Conservation (phyloP, 2,888 invertebrate species). For the Orthosia gracilis region DNA sequence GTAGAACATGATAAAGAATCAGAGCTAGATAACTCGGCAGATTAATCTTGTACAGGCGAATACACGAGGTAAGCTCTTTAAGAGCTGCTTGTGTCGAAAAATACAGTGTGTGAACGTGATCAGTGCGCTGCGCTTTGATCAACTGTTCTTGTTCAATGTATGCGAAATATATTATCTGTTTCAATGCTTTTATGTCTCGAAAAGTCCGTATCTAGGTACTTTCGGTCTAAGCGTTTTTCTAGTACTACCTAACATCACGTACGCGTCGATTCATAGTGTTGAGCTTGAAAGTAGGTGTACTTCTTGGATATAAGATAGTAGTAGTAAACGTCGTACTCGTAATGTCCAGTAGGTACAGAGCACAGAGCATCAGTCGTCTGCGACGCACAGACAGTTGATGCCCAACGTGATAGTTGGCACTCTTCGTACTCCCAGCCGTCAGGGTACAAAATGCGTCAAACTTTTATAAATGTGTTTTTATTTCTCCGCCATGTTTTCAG, state of each 20-base stretch:
- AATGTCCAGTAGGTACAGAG: slow-evolving; percentile 28
- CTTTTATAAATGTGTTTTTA: slow-evolving; percentile 53
- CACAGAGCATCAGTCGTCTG: slow-evolving; percentile 33
- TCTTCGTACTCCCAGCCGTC: slow-evolving; percentile 39
- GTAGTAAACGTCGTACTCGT: slow-evolving; percentile 15
- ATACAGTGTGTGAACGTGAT: neutral
- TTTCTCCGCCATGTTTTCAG: slow-evolving; percentile 40
- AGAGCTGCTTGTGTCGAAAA: slow-evolving; percentile 4
- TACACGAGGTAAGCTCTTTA: neutral
- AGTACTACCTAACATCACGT: slow-evolving; percentile 10
- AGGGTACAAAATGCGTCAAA: slow-evolving; percentile 51
- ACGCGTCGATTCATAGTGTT: slow-evolving; percentile 8
- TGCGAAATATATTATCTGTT: neutral
- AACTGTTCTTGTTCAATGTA: neutral
- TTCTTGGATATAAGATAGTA: slow-evolving; percentile 4
- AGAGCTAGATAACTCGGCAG: slow-evolving; percentile 6
- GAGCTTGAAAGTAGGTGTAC: neutral
- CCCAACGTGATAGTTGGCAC: slow-evolving; percentile 58
- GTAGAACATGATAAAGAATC: neutral
- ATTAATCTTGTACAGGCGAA: slow-evolving; percentile 24
- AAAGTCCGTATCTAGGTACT: neutral
- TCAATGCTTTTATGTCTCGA: neutral
- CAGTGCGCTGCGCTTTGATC: neutral
- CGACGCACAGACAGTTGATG: slow-evolving; percentile 38
- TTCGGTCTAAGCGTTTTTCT: neutral